These are phyloP conservation scores for Limenitis camilla DNA, from an alignment of 2,888 invertebrate genomes.

Conservation along the genomic window DNA sequence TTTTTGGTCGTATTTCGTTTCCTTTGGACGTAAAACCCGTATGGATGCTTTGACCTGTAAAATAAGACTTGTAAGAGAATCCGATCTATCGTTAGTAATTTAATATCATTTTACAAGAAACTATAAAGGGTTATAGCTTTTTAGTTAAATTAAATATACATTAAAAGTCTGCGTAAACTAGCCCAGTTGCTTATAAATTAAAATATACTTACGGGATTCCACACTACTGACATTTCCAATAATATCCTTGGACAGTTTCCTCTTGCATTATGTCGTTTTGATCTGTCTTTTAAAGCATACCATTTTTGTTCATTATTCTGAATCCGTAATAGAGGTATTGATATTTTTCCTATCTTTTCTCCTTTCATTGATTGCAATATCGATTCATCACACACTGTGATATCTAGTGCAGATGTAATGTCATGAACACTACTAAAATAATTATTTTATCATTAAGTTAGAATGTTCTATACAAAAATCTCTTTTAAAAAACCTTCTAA, in stretches of 20 bases:
- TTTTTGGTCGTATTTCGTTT: conserved; percentile 56
- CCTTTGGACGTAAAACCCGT: conserved; percentile 55
- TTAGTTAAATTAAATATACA: too few species aligned
- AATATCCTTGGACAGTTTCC: conserved; percentile 59
- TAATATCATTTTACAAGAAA: background rate
- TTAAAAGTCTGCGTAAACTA: too few species aligned
- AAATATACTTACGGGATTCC: conserved; percentile 56
- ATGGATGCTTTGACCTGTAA: conserved; percentile 64
- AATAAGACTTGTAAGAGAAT: conserved; percentile 1
- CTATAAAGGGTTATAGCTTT: too few species aligned
- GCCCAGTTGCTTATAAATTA: too few species aligned
- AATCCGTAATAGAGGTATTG: conserved; percentile 58
- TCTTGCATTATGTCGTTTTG: conserved; percentile 47
- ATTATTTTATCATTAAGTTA: background rate
- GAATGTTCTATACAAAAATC: too few species aligned
- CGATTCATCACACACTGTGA: conserved; percentile 58
- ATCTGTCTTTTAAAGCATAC: conserved; percentile 58
- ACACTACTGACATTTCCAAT: conserved; percentile 59
- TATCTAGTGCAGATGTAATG: conserved; percentile 58
- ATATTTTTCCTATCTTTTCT: conserved; percentile 55
- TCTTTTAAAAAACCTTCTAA: too few species aligned
- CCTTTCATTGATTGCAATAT: conserved; percentile 46
- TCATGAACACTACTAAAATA: conserved; percentile 53
- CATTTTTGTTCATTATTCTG: conserved; percentile 58
- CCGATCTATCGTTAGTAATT: background rate